Conservation (phyloP, 2,113 vertebrate genomes). For the Steatornis caripensis region DNA sequence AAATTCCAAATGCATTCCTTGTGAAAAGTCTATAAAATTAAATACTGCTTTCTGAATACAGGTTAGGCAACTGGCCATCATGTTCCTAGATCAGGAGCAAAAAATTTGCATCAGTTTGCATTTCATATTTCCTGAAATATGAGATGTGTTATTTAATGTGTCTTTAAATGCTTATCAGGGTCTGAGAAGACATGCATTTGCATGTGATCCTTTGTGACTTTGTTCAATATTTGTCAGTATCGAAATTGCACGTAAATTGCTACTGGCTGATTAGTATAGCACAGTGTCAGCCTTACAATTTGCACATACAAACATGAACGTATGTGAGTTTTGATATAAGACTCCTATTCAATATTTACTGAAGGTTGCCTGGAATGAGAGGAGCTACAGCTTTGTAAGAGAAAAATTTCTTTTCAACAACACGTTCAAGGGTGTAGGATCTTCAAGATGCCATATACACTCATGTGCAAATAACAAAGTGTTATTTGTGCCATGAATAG, state of each 20-base stretch:
- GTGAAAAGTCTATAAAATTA: neutral
- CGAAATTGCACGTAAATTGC: neutral
- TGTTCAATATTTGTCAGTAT: neutral
- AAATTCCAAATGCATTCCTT: neutral
- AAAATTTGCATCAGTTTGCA: neutral
- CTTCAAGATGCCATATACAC: neutral
- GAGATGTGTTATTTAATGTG: neutral
- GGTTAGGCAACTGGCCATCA: neutral
- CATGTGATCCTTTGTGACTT: neutral
- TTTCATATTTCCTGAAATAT: neutral
- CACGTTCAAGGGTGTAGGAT: rapidly evolving
- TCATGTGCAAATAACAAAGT: neutral
- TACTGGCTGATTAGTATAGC: neutral
- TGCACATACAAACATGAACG: neutral
- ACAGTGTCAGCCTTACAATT: neutral
- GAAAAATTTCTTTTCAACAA: neutral
- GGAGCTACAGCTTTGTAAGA: neutral
- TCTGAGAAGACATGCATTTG: neutral
- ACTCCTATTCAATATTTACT: neutral
- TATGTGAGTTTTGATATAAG: neutral
- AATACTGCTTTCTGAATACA: neutral
- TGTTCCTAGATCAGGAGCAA: neutral
- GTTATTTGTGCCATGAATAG: neutral
- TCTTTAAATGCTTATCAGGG: neutral
- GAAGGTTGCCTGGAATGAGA: neutral